Conservation (phyloP, 2,888 invertebrate species). For the Pseudococcus longispinus region DNA sequence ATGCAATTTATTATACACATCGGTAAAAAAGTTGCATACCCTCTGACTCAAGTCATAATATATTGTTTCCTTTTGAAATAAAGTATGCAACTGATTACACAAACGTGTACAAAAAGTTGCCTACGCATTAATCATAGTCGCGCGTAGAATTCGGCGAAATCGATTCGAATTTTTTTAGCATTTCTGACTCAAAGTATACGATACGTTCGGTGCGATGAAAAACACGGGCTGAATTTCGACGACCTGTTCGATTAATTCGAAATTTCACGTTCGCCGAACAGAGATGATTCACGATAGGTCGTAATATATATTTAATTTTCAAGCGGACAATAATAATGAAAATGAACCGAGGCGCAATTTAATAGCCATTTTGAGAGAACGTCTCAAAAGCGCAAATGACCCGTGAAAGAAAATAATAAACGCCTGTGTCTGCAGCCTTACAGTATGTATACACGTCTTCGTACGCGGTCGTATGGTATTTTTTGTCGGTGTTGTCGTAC, state of each 20-base stretch:
- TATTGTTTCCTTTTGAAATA: no score
- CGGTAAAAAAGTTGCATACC: no score
- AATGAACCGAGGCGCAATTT: slow-evolving; percentile 17
- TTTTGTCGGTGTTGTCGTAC: neutral
- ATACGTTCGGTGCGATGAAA: no score
- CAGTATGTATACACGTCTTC: neutral
- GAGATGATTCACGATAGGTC: neutral
- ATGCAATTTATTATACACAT: no score
- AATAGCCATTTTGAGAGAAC: slow-evolving; percentile 3
- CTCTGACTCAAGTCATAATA: no score
- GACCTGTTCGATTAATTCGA: slow-evolving; percentile 8
- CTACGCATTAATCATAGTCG: neutral
- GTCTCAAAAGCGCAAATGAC: slow-evolving; percentile 9
- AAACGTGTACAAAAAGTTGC: neutral
- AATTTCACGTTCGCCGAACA: neutral
- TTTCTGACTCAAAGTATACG: no score
- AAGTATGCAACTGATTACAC: neutral
- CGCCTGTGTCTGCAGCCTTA: neutral
- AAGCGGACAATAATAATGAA: slow-evolving; percentile 15
- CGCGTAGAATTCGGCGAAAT: neutral
- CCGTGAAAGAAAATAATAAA: slow-evolving; percentile 15
- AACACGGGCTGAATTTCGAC: neutral
- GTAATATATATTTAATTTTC: slow-evolving; percentile 21
- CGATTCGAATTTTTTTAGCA: neutral
- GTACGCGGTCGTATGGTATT: neutral